Base-by-base conservation (phyloP, 2,888 invertebrate genomes). In the Habroteleia sp. region DNA sequence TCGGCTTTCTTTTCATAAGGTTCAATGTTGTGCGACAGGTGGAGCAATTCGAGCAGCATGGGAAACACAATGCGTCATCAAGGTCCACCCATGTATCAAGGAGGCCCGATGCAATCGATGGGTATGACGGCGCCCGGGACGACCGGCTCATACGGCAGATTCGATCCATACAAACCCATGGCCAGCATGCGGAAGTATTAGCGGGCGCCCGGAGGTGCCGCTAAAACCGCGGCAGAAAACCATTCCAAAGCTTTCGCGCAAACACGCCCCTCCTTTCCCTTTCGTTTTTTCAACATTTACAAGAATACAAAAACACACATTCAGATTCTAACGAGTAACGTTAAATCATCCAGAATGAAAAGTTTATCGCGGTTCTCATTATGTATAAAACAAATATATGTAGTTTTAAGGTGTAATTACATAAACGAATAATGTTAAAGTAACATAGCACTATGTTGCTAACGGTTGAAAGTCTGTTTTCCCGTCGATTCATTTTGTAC, bases 131-230 rank as follows among this genome's bases (percentile, higher is more conserved):
- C 86, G 3, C 87, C 88, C 2, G 86, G 86, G 16, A 85, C 87
- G 10, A 81, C 84, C 31, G 60, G 75, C 20, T 87, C 86, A 1
- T 87, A 88, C 72, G 86, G 87, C 74, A 85, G 88, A 41, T 88
- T 87, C 56, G 88, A 88, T 46, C 87, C 87, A 0, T 88, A 88
- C 77, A 88, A 88, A 74, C 84, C 87, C n/a, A 84, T 88, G 80
- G 83, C 85, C 7, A 85, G 83, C 75, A 83, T 88, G 84, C 84
- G 88, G 77, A 88, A 88, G 77, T 88, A 88, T 77, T 88, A 77
- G 77, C 29, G 44, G 58, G 13, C 16, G 27, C 50, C 7, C 58
- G 46, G 1, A 17, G 46, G 13, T 65, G 42, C 29, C 60, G 62
- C 3, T 65, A 11, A 63, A 39, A 7, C 27, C 7, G 33, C 44